Base-by-base conservation (phyloP, 2,888 invertebrate species). In the Drosophila trichaetosa region DNA sequence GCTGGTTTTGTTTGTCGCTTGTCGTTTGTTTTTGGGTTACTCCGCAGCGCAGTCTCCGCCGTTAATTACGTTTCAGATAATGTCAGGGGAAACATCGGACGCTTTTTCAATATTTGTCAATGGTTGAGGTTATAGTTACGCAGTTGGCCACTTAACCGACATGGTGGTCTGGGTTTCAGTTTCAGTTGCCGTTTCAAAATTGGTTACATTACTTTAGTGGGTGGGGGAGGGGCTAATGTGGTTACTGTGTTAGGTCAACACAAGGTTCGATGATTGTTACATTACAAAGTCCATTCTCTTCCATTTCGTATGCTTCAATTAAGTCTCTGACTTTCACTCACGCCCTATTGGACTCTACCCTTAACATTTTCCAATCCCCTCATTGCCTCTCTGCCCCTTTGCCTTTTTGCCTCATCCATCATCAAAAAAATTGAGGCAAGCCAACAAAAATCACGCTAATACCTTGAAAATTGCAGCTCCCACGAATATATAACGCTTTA, bases 21-120 rank as follows among this genome's bases (percentile, higher is more conserved):
- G 38, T 51, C 68, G 62, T 65, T 70, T 71, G 53, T 66, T 64
- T 69, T 66, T 51, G 68, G 68, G 56, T 61, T 66, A 68, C 69
- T 79, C 38, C 38, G 54, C 54, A 36, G 36, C 38, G 27, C 18
- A 36, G 36, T 46, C 56, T 38, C 56, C 27, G 27, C 56, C 81
- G 77, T 85, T 85, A 88, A 82, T 81, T 74, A 78, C 69, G 69
- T 62, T 59, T 52, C 77, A 7, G 78, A 74, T 71, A 85, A 74
- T 73, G 69, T 59, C 65, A 65, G 36, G 42, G 53, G 67, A 64
- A 63, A 58, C 63, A 61, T 18, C 40, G 60, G 27, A 64, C 52
- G 49, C 54, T 69, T 69, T 83, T 80, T 48, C 87, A 87, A 84
- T 89, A 83, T 89, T 79, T 86, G 79, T 80, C 63, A 72, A 51